These are phyloP conservation scores for Ceyx margarethae DNA, from an alignment of 2,113 vertebrate genomes.

Conservation along the genomic window DNA sequence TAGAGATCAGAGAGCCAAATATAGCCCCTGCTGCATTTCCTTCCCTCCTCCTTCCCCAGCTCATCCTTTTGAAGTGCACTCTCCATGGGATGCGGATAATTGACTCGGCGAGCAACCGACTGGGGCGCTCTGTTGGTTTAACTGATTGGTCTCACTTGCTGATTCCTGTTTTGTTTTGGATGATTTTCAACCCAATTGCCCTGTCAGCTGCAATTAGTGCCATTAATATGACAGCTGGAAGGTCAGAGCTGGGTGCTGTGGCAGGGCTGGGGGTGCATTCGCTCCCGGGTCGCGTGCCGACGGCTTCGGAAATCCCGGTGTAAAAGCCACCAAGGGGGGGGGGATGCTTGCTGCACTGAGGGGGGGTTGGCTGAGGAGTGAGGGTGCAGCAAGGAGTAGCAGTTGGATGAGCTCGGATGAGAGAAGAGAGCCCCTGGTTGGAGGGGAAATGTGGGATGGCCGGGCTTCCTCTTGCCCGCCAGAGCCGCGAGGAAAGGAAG, in stretches of 20 bases:
- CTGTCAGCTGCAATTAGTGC: slow-evolving; percentile 23
- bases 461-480: background rate
- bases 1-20: slow-evolving; percentile 55
- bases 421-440: background rate
- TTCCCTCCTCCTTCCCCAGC: slow-evolving; percentile 57
- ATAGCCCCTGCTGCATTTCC: slow-evolving; percentile 35
- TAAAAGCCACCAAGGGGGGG: background rate
- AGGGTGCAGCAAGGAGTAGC: background rate
- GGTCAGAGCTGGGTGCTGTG: background rate
- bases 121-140: slow-evolving; percentile 40
- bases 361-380: background rate
- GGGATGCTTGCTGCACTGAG: background rate
- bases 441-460: slow-evolving; percentile 6
- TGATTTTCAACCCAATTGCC: slow-evolving; percentile 64
- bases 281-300: background rate
- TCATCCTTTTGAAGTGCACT: slow-evolving; percentile 55
- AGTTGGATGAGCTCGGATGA: slow-evolving; percentile 23
- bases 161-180: slow-evolving; percentile 58
- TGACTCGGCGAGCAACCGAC: slow-evolving; percentile 13
- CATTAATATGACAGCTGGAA: slow-evolving; percentile 28
- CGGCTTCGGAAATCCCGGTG: background rate
- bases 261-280: background rate
- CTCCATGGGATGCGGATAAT: slow-evolving; percentile 64
- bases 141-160: slow-evolving; percentile 26
- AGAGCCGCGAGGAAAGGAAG: background rate